Evolutionary conservation across 2,113 vertebrate genomes (phyloP).

Genomic region (Camelus dromedarius): DNA sequence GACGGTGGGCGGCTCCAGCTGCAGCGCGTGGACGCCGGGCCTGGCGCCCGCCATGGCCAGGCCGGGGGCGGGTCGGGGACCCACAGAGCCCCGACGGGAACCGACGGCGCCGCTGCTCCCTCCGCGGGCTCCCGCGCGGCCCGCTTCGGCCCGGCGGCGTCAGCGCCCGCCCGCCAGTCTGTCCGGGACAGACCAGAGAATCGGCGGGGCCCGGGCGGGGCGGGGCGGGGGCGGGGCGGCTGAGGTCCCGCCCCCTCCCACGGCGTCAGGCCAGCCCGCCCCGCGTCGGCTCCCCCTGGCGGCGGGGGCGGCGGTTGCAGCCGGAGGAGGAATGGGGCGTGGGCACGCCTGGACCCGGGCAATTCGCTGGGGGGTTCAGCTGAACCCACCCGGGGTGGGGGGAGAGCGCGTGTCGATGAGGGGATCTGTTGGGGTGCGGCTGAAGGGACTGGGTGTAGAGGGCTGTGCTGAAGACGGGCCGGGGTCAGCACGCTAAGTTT

Average conservation of each 20-base stretch:
- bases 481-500: background rate
- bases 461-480: background rate
- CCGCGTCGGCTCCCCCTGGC: slow-evolving; percentile 72
- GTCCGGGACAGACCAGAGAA: slow-evolving; percentile 57
- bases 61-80: slow-evolving; percentile 42
- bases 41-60: slow-evolving; percentile 93
- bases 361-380: background rate
- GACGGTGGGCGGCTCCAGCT: slow-evolving; percentile 92
- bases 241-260: slow-evolving; percentile 44
- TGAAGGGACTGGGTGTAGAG: background rate
- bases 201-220: slow-evolving; percentile 56
- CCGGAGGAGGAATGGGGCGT: background rate
- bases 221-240: slow-evolving; percentile 33
- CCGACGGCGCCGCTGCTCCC: slow-evolving; percentile 65
- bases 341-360: background rate
- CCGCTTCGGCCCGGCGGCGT: slow-evolving; percentile 74
- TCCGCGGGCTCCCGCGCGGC: slow-evolving; percentile 49
- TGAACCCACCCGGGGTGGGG: background rate
- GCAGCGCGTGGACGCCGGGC: slow-evolving; percentile 94
- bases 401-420: no score
- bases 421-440: background rate
- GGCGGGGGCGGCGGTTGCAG: slow-evolving; percentile 63
- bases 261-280: slow-evolving; percentile 29
- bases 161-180: slow-evolving; percentile 72
- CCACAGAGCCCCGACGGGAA: slow-evolving; percentile 65